A percentile compares a stretch with the other conserved stretches of the same genome.
Evolutionary conservation across 2,888 invertebrate species (phyloP).

Genomic region (Drosophila multiciliata): DNA sequence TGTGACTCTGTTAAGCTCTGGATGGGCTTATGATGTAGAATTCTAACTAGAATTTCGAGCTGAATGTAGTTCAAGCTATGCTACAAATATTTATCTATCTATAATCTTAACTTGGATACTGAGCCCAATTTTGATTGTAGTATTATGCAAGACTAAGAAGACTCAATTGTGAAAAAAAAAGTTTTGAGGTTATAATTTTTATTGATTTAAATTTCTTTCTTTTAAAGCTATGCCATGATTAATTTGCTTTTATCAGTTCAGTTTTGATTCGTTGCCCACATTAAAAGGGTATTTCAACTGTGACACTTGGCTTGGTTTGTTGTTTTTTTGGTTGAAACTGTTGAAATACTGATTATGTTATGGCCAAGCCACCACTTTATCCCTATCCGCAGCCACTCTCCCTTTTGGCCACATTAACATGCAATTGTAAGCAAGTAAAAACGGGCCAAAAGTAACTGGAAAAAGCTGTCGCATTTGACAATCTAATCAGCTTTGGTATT

Average conservation of each 20-base stretch:
- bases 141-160: neutral
- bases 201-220: too few species aligned
- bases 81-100: too few species aligned
- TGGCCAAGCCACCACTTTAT: neutral
- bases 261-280: neutral
- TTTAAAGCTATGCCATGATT: neutral
- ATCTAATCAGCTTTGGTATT: constrained; percentile 73
- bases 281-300: neutral
- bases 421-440: constrained; percentile 22
- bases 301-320: neutral
- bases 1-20: too few species aligned
- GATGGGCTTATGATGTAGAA: neutral
- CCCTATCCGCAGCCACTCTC: too few species aligned
- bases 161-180: neutral
- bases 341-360: constrained; percentile 19
- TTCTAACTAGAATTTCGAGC: neutral
- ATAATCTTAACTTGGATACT: too few species aligned
- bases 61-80: neutral
- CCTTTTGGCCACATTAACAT: constrained; percentile 2
- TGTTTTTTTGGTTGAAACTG: constrained; percentile 4
- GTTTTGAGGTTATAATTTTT: too few species aligned
- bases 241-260: neutral
- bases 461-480: constrained; percentile 70
- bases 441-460: constrained; percentile 32
- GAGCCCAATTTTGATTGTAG: too few species aligned